Evolutionary conservation across 2,888 invertebrate genomes (phyloP), one percentile per base, ranked within the genome.

Genomic region (Andrena trimmerana): DNA sequence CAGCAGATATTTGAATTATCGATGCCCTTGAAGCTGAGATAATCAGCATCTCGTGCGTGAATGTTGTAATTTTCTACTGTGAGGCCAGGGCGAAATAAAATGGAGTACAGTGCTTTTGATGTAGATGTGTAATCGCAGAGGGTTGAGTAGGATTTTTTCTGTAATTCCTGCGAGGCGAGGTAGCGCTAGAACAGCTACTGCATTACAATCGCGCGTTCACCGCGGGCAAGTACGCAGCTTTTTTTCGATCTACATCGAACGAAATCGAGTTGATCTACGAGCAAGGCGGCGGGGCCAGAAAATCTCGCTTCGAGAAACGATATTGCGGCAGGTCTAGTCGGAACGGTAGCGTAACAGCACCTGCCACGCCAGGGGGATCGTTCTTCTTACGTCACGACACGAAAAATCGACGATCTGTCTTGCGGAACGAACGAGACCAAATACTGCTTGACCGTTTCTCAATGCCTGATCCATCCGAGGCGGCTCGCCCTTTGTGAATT

Each of bases 261-360:
- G 62, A 70, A 75, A 79, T 69, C 59, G 48, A 5, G 31, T 24
- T 42, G 69, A 72, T 71, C 54, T 33, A 20, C 36, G 54, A 27
- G 27, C n/a, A 6, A 4, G 13, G 5, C 31, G 2, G 63, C 6
- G 42, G 24, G 59, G 62, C 52, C 68, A 68, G 60, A 67, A 73
- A 78, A 59, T 81, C 75, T 72, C 10, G 50, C 59, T 65, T 65
- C 50, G 69, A 29, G 62, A 52, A 68, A 71, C 67, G 72, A 80
- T 65, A 76, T 66, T 81, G 70, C 31, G n/a, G 59, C 73, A 65
- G 27, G 48, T 31, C 52, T 48, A 20, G 29, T 59, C 29, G 72
- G 10, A 76, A 67, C 65, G 75, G 48, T 66, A 84, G 75, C 69
- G 72, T 86, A 86, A 86, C 81, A 78, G 72, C 81, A 78, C 85